A percentile compares a stretch with the other conserved stretches of the same genome.
Conservation (phyloP, 2,113 vertebrate species). For the Melanocharis versteri region DNA sequence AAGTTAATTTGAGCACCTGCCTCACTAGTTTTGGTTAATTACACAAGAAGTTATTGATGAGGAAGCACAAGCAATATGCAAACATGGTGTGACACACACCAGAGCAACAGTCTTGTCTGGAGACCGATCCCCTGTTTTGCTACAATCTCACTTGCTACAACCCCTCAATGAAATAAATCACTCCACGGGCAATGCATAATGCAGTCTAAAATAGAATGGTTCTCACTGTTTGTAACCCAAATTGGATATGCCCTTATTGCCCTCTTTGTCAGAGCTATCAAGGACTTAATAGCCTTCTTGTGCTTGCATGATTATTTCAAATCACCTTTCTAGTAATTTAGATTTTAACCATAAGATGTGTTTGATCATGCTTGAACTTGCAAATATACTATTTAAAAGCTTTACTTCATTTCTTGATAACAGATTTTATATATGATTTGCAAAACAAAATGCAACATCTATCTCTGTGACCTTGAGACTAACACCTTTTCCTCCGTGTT, state of each 20-base stretch:
- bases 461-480: neutral
- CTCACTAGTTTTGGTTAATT: neutral
- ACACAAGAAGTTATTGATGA: neutral
- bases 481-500: accelerated
- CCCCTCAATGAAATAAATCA: neutral
- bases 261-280: neutral
- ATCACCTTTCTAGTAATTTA: neutral
- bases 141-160: neutral
- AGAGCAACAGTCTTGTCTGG: neutral
- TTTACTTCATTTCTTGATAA: neutral
- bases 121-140: neutral
- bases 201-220: neutral
- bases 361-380: neutral
- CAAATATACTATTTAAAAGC: neutral
- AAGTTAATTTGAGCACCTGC: neutral
- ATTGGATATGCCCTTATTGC: neutral
- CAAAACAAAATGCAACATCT: neutral
- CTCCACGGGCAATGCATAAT: neutral
- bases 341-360: neutral
- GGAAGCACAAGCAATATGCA: neutral
- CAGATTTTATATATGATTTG: neutral
- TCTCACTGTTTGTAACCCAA: neutral
- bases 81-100: neutral
- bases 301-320: conserved; percentile 1
- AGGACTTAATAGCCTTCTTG: neutral